phyloP scores from a whole-genome alignment of 2,888 invertebrate species.

The Thera obeliscata region DNA sequence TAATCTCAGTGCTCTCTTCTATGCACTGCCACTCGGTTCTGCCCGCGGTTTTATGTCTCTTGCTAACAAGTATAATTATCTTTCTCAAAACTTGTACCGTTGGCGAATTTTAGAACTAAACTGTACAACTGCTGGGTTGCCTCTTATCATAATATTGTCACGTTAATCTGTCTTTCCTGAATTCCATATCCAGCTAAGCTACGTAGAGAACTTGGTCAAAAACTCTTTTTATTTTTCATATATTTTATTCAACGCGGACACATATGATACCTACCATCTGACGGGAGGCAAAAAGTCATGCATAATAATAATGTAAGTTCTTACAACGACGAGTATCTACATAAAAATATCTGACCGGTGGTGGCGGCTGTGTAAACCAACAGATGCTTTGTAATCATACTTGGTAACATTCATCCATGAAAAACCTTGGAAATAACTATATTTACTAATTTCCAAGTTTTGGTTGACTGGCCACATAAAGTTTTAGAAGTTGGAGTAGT shows the following conservation, averaged over 20 bases:
- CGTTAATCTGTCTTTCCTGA: background rate
- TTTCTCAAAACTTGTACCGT: background rate
- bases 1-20: conserved; percentile 39
- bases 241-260: background rate
- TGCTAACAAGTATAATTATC: background rate
- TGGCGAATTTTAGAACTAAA: background rate
- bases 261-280: no score
- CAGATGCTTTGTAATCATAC: conserved; percentile 22
- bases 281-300: background rate
- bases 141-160: background rate
- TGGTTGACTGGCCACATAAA: conserved; percentile 16
- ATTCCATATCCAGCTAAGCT: background rate
- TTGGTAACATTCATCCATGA: conserved; percentile 4
- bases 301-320: no score
- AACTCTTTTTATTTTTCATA: background rate
- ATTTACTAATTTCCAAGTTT: conserved; percentile 7
- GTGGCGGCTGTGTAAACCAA: background rate
- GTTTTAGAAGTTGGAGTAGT: conserved; percentile 20
- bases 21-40: conserved; percentile 29
- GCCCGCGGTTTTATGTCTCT: background rate
- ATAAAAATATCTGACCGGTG: background rate
- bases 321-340: no score
- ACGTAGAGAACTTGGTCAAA: background rate
- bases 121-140: background rate
- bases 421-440: background rate